These are phyloP conservation scores for Sturnira hondurensis DNA, from an alignment of 2,113 vertebrate genomes.

Conservation along the genomic window DNA sequence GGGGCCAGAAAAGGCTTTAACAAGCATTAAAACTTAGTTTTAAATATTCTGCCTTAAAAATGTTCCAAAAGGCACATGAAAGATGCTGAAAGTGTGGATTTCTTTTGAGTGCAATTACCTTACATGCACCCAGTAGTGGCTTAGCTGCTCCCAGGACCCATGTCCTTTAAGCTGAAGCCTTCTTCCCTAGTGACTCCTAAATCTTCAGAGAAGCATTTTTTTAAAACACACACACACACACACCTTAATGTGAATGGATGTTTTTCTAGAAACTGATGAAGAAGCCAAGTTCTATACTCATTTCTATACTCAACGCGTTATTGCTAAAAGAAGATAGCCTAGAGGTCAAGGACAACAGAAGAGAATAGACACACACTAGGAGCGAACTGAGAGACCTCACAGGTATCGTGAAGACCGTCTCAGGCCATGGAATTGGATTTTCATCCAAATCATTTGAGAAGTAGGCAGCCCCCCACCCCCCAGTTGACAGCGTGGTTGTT, in stretches of 20 bases:
- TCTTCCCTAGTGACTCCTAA: neutral
- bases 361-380: neutral
- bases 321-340: neutral
- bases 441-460: neutral
- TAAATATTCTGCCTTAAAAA: neutral
- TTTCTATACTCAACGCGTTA: neutral
- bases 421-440: neutral
- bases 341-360: neutral
- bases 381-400: neutral
- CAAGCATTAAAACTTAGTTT: slow-evolving; percentile 1
- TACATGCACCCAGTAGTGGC: neutral
- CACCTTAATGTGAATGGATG: neutral
- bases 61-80: neutral
- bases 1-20: neutral
- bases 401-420: neutral
- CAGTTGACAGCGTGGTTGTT: neutral
- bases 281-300: neutral
- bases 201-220: neutral
- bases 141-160: neutral
- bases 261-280: neutral
- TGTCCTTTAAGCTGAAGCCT: neutral
- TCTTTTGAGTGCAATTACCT: neutral
- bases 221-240: neutral
- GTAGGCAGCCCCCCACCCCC: neutral
- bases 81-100: neutral